phyloP scores from a whole-genome alignment of 2,888 invertebrate genomes.

The Teinopalpus imperialis region DNA sequence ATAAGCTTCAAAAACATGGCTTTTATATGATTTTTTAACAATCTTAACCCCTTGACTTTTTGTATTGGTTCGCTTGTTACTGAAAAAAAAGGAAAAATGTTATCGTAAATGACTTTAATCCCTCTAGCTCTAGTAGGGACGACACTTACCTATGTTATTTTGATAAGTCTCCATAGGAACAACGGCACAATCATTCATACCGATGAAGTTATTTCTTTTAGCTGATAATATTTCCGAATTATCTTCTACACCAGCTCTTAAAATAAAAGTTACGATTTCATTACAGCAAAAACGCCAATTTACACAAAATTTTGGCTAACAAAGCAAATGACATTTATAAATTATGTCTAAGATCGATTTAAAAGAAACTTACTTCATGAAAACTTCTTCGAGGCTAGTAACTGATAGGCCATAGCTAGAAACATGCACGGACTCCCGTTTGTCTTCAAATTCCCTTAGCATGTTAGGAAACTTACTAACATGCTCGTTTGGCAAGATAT shows the following conservation, averaged over 20 bases:
- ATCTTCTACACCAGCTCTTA: conserved; percentile 67
- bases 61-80: conserved; percentile 56
- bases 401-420: conserved; percentile 92
- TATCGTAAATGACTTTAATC: neutral
- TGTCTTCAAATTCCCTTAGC: conserved; percentile 85
- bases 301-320: too few relatives aligned
- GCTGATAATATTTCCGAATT: conserved; percentile 36
- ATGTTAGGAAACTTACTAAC: conserved; percentile 85
- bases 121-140: neutral
- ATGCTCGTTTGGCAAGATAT: conserved; percentile 85
- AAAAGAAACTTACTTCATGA: conserved; percentile 88
- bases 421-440: conserved; percentile 82
- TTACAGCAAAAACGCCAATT: too few relatives aligned
- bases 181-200: conserved; percentile 44
- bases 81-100: conserved; percentile 38
- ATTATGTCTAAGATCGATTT: too few relatives aligned
- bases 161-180: conserved; percentile 44
- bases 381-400: conserved; percentile 96
- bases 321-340: too few relatives aligned
- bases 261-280: conserved; percentile 30
- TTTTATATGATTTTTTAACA: conserved; percentile 66
- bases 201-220: conserved; percentile 39
- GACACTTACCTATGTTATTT: conserved; percentile 30
- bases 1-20: conserved; percentile 71
- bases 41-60: conserved; percentile 63